Evolutionary conservation across 37 sponge, comb jelly and placozoan genomes (phyloP).

Genomic region (Crambe crambe): DNA sequence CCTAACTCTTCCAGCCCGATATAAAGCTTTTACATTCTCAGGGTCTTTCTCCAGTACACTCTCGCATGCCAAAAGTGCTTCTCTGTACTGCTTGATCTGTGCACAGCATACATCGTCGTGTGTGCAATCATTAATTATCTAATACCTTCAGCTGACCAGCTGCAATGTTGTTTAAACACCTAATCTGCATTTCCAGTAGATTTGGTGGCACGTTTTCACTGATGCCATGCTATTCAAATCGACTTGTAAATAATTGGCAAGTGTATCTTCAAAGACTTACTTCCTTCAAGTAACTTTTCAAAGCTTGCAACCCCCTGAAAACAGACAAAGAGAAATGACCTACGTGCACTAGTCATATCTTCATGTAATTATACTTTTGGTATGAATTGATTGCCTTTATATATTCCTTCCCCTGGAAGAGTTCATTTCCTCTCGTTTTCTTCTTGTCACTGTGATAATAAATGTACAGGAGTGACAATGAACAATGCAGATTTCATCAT

Average conservation of each 20-base stretch:
- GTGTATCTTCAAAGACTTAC: neutral
- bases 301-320: slow-evolving; percentile 32
- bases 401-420: slow-evolving; percentile 62
- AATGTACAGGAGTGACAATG: neutral
- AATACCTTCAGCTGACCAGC: slow-evolving; percentile 80
- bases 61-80: slow-evolving; percentile 48
- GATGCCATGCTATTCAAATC: neutral
- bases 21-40: slow-evolving; percentile 78
- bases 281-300: slow-evolving; percentile 40
- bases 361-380: slow-evolving; percentile 11
- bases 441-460: slow-evolving; percentile 24
- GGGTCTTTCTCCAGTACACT: slow-evolving; percentile 58
- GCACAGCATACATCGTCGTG: neutral
- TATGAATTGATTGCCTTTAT: slow-evolving; percentile 54
- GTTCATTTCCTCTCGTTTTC: slow-evolving; percentile 59
- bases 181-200: slow-evolving; percentile 39
- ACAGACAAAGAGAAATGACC: too few relatives aligned
- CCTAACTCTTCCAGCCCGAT: slow-evolving; percentile 63
- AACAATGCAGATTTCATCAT: neutral
- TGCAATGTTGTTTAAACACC: slow-evolving; percentile 79
- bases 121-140: neutral
- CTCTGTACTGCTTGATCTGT: slow-evolving; percentile 45
- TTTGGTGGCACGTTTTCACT: neutral
- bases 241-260: neutral
- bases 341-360: neutral